Percentiles rank a stretch among this genome's conserved stretches.
Evolutionary conservation across 1,140 invertebrate species (phyloP).

Genomic region (Drosophila nigromelanica): DNA sequence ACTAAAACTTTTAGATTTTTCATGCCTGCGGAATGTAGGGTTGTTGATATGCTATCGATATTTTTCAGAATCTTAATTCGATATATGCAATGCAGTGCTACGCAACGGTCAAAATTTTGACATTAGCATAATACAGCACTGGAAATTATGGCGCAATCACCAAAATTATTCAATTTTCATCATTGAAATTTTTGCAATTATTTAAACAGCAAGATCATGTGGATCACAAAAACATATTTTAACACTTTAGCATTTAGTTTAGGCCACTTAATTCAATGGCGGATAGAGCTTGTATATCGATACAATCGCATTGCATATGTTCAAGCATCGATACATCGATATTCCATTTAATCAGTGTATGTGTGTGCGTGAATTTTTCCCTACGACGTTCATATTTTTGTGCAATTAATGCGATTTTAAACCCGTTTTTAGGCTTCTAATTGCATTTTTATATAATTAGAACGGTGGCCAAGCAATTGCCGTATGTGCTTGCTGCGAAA

Average conservation of each 20-base stretch:
- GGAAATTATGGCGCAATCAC: constrained; percentile 9
- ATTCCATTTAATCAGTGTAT: constrained; percentile 28
- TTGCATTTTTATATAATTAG: constrained; percentile 27
- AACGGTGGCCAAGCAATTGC: background rate
- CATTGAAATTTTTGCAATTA: background rate
- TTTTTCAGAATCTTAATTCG: constrained; percentile 3
- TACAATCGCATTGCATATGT: background rate
- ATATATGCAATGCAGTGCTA: constrained; percentile 11
- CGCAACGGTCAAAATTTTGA: background rate
- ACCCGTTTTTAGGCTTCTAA: constrained; percentile 16
- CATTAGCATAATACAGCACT: constrained; percentile 25
- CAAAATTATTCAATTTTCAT: background rate
- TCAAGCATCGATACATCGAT: constrained; percentile 27
- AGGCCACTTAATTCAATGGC: background rate
- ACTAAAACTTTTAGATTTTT: constrained; percentile 51
- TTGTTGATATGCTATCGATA: constrained; percentile 54
- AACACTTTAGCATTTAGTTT: background rate
- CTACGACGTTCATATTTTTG: constrained; percentile 43
- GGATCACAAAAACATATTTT: background rate
- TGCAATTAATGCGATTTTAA: constrained; percentile 35
- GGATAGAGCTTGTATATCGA: constrained; percentile 11
- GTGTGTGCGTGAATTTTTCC: constrained; percentile 53
- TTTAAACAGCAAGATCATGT: background rate
- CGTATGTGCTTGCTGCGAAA: constrained; percentile 17
- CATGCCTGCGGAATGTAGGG: constrained; percentile 52